phyloP scores from a whole-genome alignment of 2,797 vertebrate species.

The Sebastes steindachneri region DNA sequence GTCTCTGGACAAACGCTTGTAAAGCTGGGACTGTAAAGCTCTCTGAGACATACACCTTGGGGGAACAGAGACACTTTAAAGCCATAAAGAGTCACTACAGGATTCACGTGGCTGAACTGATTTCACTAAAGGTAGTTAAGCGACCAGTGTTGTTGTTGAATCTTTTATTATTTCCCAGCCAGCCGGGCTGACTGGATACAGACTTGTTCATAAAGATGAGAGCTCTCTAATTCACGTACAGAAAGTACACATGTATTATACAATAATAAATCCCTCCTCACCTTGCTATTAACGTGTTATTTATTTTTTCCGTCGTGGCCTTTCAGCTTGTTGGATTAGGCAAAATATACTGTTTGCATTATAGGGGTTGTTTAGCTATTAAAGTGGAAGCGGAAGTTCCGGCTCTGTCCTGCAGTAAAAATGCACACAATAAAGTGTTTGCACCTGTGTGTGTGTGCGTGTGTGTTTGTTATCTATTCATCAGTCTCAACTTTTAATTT shows the following conservation, averaged over 20 bases:
- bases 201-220: constrained; percentile 38
- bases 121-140: constrained; percentile 13
- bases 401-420: not conserved
- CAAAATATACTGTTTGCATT: constrained; percentile 43
- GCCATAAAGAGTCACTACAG: not conserved
- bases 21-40: constrained; percentile 34
- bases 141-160: not conserved
- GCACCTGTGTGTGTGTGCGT: not conserved
- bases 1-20: constrained; percentile 42
- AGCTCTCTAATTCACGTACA: constrained; percentile 33
- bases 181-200: not conserved
- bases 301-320: not conserved
- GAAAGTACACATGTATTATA: constrained; percentile 32
- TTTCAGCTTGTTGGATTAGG: constrained; percentile 41
- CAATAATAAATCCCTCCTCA: constrained; percentile 61
- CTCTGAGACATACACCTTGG: constrained; percentile 8
- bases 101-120: not conserved
- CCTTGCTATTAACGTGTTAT: constrained; percentile 50
- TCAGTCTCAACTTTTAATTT: constrained; percentile 56
- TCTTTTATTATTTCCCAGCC: constrained; percentile 20
- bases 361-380: constrained; percentile 33
- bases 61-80: constrained; percentile 13
- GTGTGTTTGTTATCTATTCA: constrained; percentile 28
- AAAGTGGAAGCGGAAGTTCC: constrained; percentile 32
- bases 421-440: constrained; percentile 1